Evolutionary conservation across 2,113 vertebrate genomes (phyloP).

Genomic region (Channa maculata): DNA sequence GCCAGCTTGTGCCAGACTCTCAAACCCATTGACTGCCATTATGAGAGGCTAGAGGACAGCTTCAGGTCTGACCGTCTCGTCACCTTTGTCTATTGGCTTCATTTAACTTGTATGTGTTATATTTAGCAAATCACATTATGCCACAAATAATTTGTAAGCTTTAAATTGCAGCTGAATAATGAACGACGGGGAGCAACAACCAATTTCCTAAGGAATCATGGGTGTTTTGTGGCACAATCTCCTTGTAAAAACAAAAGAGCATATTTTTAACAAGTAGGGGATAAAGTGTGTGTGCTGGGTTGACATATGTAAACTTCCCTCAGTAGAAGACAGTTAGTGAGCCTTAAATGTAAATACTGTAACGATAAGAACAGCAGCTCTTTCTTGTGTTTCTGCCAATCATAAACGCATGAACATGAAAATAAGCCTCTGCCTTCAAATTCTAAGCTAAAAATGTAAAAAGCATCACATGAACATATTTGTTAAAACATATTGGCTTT

Average conservation of each 20-base stretch:
- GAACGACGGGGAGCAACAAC: slow-evolving; percentile 82
- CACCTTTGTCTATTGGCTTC: slow-evolving; percentile 35
- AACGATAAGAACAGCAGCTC: not conserved
- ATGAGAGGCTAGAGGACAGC: slow-evolving; percentile 56
- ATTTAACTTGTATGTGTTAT: slow-evolving; percentile 39
- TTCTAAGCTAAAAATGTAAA: too few relatives aligned
- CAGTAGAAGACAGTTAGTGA: too few relatives aligned
- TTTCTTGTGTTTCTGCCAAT: too few relatives aligned
- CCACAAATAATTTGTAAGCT: slow-evolving; percentile 41
- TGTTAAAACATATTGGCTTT: slow-evolving; percentile 18
- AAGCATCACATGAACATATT: not conserved
- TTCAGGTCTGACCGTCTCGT: slow-evolving; percentile 19
- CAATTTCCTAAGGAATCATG: slow-evolving; percentile 86
- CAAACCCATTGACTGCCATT: slow-evolving; percentile 34
- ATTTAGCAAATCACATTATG: slow-evolving; percentile 45
- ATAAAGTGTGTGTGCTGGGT: slow-evolving; percentile 38
- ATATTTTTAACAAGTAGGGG: slow-evolving; percentile 83
- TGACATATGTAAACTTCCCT: slow-evolving; percentile 41
- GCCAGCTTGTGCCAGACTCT: slow-evolving; percentile 41
- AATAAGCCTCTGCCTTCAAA: too few relatives aligned
- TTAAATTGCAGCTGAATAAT: slow-evolving; percentile 70
- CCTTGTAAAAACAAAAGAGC: slow-evolving; percentile 89
- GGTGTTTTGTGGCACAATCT: slow-evolving; percentile 89
- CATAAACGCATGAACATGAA: too few relatives aligned
- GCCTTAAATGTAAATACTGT: too few relatives aligned